phyloP scores from a whole-genome alignment of 2,113 vertebrate genomes.

The Grammomys surdaster region DNA sequence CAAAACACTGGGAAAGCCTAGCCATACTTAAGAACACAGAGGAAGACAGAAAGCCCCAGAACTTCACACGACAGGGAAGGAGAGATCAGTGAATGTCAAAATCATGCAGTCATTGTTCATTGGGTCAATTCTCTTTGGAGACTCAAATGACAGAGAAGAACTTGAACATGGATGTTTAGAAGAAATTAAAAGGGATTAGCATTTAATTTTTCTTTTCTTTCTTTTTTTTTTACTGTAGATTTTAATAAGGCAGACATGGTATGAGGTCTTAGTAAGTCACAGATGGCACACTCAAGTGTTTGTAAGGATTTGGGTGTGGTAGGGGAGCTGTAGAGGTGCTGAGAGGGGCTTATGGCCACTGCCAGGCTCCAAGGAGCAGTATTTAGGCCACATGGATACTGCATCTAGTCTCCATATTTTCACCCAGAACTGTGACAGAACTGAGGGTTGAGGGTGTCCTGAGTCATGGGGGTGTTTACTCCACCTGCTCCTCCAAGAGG shows the following conservation, averaged over 20 bases:
- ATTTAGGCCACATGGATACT: background rate
- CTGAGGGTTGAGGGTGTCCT: background rate
- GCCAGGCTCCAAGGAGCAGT: background rate
- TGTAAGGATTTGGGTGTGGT: background rate
- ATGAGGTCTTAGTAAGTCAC: background rate
- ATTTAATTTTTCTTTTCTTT: conserved; percentile 1
- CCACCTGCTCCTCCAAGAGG: background rate
- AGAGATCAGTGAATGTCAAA: background rate
- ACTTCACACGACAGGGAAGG: background rate
- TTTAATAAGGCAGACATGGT: background rate
- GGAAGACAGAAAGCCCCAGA: background rate
- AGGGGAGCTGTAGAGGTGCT: background rate
- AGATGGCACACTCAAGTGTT: background rate
- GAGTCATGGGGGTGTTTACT: background rate
- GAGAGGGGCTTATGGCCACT: no score
- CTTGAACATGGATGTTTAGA: background rate
- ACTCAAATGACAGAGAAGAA: background rate
- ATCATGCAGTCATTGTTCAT: background rate
- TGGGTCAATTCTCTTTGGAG: background rate
- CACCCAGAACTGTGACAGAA: background rate
- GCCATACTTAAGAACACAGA: background rate
- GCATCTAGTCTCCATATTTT: background rate
- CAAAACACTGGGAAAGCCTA: background rate
- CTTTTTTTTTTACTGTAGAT: background rate
- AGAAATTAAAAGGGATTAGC: background rate